A percentile compares a stretch with the other conserved stretches of the same genome.
These are phyloP conservation scores for Diplodus sargus DNA, from an alignment of 2,797 vertebrate genomes.

Conservation along the genomic window DNA sequence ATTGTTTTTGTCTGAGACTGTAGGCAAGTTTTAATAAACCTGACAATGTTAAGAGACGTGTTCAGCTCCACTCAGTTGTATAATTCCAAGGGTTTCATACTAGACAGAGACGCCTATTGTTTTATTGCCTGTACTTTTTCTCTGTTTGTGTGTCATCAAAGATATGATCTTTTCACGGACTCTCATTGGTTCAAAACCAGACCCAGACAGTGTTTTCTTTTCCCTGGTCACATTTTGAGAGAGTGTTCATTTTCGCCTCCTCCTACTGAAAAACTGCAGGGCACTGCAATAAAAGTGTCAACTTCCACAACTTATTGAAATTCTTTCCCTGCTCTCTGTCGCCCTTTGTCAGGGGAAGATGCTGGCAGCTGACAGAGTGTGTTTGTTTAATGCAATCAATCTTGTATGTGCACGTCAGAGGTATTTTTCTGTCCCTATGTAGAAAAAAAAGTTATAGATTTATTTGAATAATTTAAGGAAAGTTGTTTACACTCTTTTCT, in stretches of 20 bases:
- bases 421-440: slow-evolving; percentile 14
- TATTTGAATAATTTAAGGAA: slow-evolving; percentile 18
- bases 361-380: slow-evolving; percentile 35
- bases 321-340: slow-evolving; percentile 57
- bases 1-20: slow-evolving; percentile 6
- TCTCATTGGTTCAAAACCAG: slow-evolving; percentile 19
- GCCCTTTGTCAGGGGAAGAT: slow-evolving; percentile 44
- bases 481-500: background rate
- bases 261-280: slow-evolving; percentile 45
- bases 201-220: slow-evolving; percentile 19
- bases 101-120: slow-evolving; percentile 33
- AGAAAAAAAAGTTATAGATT: slow-evolving; percentile 8
- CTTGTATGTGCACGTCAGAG: slow-evolving; percentile 20
- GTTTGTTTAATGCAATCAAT: slow-evolving; percentile 44
- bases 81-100: slow-evolving; percentile 6
- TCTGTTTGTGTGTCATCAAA: slow-evolving; percentile 31
- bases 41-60: slow-evolving; percentile 9
- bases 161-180: slow-evolving; percentile 41
- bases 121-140: background rate
- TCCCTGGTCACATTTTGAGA: slow-evolving; percentile 39
- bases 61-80: background rate
- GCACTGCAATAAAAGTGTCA: slow-evolving; percentile 68
- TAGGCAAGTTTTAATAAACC: slow-evolving; percentile 9
- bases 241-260: slow-evolving; percentile 13
- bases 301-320: slow-evolving; percentile 69